Percentiles rank a stretch among this genome's conserved stretches.
Evolutionary conservation across 1,140 invertebrate species (phyloP).

Genomic region (Adelges cooleyi): DNA sequence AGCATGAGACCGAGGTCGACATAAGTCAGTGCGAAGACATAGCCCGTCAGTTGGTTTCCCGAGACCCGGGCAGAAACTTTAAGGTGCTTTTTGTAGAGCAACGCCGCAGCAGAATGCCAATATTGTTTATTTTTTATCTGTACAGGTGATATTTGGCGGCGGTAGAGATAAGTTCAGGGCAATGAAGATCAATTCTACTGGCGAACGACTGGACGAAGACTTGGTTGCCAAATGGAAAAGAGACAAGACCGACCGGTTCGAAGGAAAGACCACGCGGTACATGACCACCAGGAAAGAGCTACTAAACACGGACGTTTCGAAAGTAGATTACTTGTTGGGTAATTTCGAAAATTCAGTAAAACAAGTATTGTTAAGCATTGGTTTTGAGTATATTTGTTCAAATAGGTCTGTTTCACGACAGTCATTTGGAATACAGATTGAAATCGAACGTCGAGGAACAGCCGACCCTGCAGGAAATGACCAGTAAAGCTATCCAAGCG

Average conservation of each 20-base stretch:
- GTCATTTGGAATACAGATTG: slow-evolving; percentile 38
- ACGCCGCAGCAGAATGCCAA: too few relatives aligned
- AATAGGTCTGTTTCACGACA: slow-evolving; percentile 36
- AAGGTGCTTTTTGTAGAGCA: too few relatives aligned
- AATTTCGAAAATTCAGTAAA: slow-evolving; percentile 38
- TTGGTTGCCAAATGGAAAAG: slow-evolving; percentile 43
- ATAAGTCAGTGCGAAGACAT: too few relatives aligned
- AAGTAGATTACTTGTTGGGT: slow-evolving; percentile 44
- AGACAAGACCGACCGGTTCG: slow-evolving; percentile 38
- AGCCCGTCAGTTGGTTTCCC: too few relatives aligned
- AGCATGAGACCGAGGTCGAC: neutral
- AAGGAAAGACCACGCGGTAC: slow-evolving; percentile 37
- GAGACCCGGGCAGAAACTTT: too few relatives aligned
- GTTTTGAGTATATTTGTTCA: neutral
- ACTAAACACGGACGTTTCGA: slow-evolving; percentile 41
- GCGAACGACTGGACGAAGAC: too few relatives aligned
- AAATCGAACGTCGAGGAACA: slow-evolving; percentile 38
- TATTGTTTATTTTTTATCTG: too few relatives aligned
- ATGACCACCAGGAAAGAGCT: slow-evolving; percentile 44
- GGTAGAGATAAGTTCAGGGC: too few relatives aligned
- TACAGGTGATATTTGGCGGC: too few relatives aligned
- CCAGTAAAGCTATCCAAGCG: slow-evolving; percentile 60
- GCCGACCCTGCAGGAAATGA: slow-evolving; percentile 66
- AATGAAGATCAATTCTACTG: too few relatives aligned
- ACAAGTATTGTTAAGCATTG: slow-evolving; percentile 35